These are phyloP conservation scores for Sphenopsis melanotis DNA, from an alignment of 2,797 vertebrate genomes.

Conservation along the genomic window DNA sequence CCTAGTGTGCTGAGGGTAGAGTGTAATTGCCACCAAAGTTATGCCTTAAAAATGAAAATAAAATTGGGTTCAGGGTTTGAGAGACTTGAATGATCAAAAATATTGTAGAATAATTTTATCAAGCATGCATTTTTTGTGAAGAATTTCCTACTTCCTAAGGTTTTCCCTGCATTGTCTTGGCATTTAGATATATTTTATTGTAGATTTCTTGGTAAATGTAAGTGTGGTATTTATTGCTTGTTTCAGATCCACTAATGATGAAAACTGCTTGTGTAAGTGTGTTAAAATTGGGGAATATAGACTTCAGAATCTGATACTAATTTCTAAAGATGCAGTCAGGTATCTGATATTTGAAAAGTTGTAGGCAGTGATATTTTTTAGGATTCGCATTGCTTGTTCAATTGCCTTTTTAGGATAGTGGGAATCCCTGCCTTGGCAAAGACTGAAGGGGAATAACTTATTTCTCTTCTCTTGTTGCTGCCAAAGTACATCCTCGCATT, in stretches of 20 bases:
- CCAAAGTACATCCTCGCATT: background rate
- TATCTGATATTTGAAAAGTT: background rate
- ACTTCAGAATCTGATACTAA: background rate
- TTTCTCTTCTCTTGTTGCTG: background rate
- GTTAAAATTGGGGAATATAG: background rate
- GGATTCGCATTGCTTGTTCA: background rate
- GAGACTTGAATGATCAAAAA: background rate
- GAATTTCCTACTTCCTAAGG: background rate
- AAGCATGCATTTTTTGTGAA: background rate
- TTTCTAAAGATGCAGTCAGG: background rate
- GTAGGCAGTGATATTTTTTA: background rate
- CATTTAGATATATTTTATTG: background rate
- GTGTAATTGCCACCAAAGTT: background rate
- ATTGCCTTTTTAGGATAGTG: background rate
- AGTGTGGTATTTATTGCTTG: background rate
- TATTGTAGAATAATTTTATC: background rate
- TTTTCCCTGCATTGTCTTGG: background rate
- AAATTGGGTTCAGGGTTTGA: background rate
- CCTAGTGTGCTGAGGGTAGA: rapidly evolving
- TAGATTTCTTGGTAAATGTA: background rate
- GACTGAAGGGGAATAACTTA: background rate
- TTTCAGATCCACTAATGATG: background rate
- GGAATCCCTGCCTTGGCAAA: background rate
- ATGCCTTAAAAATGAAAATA: background rate
- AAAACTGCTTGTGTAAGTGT: background rate